Conservation (phyloP, 2,888 invertebrate genomes). For the Drosophila atroscutellata region DNA sequence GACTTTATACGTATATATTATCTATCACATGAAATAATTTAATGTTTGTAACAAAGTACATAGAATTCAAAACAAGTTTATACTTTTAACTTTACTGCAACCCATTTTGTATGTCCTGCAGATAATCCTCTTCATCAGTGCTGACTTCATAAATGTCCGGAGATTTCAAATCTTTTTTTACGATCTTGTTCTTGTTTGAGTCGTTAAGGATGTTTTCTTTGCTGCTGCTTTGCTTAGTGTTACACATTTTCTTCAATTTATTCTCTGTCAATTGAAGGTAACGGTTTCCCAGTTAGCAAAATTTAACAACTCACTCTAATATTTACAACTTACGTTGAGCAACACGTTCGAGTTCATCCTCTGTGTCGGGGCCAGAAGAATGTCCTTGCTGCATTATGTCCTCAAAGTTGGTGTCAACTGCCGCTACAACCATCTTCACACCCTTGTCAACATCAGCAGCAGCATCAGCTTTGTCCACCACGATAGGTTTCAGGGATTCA, state of each 20-base stretch:
- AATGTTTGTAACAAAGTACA: background rate
- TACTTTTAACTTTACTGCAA: background rate
- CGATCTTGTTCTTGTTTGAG: background rate
- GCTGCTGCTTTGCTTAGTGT: slow-evolving; percentile 9
- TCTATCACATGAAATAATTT: background rate
- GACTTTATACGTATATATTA: background rate
- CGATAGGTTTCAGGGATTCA: slow-evolving; percentile 57
- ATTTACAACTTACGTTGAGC: slow-evolving; percentile 50
- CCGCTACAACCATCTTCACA: slow-evolving; percentile 3
- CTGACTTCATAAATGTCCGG: slow-evolving; percentile 75
- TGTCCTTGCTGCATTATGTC: slow-evolving; percentile 9
- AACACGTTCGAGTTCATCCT: slow-evolving; percentile 82
- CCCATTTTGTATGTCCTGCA: slow-evolving; percentile 44
- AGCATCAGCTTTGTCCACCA: background rate
- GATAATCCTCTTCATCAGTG: slow-evolving; percentile 84
- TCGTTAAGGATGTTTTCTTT: slow-evolving; percentile 3
- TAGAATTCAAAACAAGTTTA: slow-evolving; percentile 9
- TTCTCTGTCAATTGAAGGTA: slow-evolving; percentile 30
- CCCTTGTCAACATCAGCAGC: background rate
- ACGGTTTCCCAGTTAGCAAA: background rate
- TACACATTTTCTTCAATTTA: slow-evolving; percentile 18
- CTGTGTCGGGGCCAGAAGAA: slow-evolving; percentile 81
- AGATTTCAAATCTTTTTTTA: slow-evolving; percentile 21
- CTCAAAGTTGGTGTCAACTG: slow-evolving; percentile 1
- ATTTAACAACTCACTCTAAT: background rate